Base-by-base conservation (phyloP, 2,888 invertebrate species). In the Nipponacmea schrenckii region DNA sequence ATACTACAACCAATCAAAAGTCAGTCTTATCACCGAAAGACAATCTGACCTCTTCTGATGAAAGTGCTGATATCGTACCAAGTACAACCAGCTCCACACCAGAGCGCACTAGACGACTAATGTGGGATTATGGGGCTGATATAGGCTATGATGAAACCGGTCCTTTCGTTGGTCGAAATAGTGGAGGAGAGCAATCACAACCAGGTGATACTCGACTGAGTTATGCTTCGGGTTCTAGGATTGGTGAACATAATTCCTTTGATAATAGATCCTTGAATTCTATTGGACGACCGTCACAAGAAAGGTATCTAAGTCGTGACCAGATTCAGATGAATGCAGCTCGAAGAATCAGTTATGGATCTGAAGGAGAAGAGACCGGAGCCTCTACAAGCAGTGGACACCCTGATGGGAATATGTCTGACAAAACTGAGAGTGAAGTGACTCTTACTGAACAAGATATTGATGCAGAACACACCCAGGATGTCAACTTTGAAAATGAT, bases 111-210 rank as follows among this genome's bases (percentile, higher is more conserved):
- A 74, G 76, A 31, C 78, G 76, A 70, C 75, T 83, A 46, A 70
- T 78, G 3, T 84, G 86, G 85, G 85, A 85, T 68, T 83, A 84
- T 73, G 84, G 77, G 1, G 85, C 82, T 50, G 84, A 84, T 65
- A 72, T 84, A 8, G 81, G 82, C 17, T 80, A 80, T 74, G 76
- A 80, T 56, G 79, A 76, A 44, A 74, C 70, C 27, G 81, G 80
- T 10, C 72, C 77, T 63, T 81, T 82, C 69, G 62, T 80, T 45
- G 80, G 78, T 10, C 24, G 62, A 62, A 69, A 68, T 10, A 39
- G 66, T 20, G 56, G 56, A 24, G 56, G 56, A 20, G 24, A 24
- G 20, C 20, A 24, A 24, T 20, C 20, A 56, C 63, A 50, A 17
- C 45, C 31, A 27, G 48, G 68, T 15, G 71, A 70, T 39, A 62